These are phyloP conservation scores for Ibidorhyncha struthersii DNA, from an alignment of 2,113 vertebrate species.

Conservation along the genomic window DNA sequence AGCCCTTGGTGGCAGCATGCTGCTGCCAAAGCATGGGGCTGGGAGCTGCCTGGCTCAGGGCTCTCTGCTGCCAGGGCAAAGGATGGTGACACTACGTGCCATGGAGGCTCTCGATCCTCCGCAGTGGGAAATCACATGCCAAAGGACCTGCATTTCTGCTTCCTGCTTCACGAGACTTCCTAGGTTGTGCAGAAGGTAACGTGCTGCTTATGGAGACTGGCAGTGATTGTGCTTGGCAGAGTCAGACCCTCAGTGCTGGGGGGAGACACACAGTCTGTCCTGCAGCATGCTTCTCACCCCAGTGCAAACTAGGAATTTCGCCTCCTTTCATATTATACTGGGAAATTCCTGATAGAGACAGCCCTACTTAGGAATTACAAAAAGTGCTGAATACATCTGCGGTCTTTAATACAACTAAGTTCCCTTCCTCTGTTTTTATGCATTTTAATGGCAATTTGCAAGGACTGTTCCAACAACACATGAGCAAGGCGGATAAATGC, in stretches of 20 bases:
- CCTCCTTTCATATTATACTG: not conserved
- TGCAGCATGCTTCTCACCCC: not conserved
- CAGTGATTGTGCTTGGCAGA: not conserved
- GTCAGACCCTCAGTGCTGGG: not conserved
- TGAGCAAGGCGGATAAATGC: not conserved
- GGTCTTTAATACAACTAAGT: rapidly evolving
- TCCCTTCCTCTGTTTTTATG: not conserved
- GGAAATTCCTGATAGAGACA: not conserved
- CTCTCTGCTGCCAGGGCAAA: not conserved
- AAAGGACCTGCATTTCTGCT: not conserved
- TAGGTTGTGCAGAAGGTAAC: not conserved
- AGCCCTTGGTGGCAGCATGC: rapidly evolving
- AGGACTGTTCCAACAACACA: not conserved
- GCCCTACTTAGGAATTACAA: not conserved
- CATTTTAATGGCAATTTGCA: not conserved
- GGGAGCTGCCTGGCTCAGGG: not conserved
- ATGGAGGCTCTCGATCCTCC: not conserved
- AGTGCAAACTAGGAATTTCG: not conserved
- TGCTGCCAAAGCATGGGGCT: not conserved
- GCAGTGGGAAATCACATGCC: not conserved
- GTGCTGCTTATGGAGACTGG: not conserved
- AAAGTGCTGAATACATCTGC: not conserved
- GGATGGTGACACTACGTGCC: not conserved
- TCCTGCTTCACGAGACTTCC: not conserved
- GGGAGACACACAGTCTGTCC: not conserved